Conservation (phyloP, 1,140 invertebrate genomes). For the Conus ventricosus region DNA sequence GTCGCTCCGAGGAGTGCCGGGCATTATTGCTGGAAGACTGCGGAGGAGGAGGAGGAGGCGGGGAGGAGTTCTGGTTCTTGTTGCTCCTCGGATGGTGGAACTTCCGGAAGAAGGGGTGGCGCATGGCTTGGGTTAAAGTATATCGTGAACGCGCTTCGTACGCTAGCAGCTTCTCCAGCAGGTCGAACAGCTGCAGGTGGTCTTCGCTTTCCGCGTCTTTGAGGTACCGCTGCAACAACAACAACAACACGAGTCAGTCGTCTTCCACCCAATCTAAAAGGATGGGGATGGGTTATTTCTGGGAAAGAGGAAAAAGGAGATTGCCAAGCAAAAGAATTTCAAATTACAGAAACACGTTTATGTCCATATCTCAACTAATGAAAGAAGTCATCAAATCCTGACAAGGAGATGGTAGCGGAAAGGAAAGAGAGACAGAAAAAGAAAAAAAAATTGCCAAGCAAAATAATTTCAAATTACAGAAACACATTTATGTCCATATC, state of each 20-base stretch:
- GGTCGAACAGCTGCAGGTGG: conserved; percentile 92
- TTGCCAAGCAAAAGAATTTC: no score
- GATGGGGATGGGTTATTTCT: no score
- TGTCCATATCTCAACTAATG: no score
- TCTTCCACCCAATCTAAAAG: no score
- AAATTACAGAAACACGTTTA: no score
- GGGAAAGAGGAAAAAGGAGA: no score
- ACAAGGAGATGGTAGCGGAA: no score
- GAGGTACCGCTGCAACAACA: conserved; percentile 87
- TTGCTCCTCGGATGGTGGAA: conserved; percentile 34
- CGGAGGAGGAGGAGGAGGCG: neutral
- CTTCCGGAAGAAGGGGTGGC: conserved; percentile 89
- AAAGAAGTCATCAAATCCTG: no score
- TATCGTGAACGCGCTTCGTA: conserved; percentile 95
- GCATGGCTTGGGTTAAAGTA: conserved; percentile 89
- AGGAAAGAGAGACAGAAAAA: no score
- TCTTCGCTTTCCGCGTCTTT: conserved; percentile 87
- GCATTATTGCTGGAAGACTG: neutral
- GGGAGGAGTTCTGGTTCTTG: neutral
- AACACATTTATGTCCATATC: no score
- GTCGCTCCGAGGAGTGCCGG: neutral
- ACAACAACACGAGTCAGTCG: neutral
- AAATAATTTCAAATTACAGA: no score
- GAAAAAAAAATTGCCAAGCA: no score
- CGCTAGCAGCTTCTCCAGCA: conserved; percentile 95